Evolutionary conservation across 2,888 invertebrate genomes (phyloP).

Genomic region (Hyles lineata): DNA sequence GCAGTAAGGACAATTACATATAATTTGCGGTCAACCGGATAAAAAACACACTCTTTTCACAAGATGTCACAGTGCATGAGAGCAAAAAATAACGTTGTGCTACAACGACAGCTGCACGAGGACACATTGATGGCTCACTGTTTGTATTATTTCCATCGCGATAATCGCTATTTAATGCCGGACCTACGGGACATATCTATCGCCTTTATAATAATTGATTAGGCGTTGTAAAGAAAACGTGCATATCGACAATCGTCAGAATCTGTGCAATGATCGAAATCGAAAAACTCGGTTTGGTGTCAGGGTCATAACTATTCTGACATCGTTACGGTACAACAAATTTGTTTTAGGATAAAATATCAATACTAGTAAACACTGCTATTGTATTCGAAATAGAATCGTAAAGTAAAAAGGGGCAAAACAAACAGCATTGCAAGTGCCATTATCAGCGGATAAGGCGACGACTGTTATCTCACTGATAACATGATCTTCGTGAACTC

Average conservation of each 20-base stretch:
- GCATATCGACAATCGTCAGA: conserved; percentile 38
- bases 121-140: conserved; percentile 2
- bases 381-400: conserved; percentile 10
- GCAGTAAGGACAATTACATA: conserved; percentile 48
- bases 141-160: conserved; percentile 11
- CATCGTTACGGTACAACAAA: conserved; percentile 51
- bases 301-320: conserved; percentile 53
- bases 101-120: not conserved
- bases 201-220: not conserved
- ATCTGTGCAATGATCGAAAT: conserved; percentile 61
- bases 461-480: conserved; percentile 69
- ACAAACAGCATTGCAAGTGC: conserved; percentile 26
- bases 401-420: conserved; percentile 18
- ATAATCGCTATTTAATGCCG: not conserved
- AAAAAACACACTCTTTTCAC: conserved; percentile 37
- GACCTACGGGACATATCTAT: not conserved
- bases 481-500: conserved; percentile 67
- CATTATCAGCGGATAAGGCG: conserved; percentile 65
- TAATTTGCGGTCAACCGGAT: conserved; percentile 38
- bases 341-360: conserved; percentile 33
- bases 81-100: conserved; percentile 19
- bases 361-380: conserved; percentile 30
- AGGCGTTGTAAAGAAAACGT: conserved; percentile 1
- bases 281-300: conserved; percentile 55
- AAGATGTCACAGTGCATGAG: conserved; percentile 37